Base-by-base conservation (phyloP, 2,888 invertebrate genomes). In the Pimpla rufipes region DNA sequence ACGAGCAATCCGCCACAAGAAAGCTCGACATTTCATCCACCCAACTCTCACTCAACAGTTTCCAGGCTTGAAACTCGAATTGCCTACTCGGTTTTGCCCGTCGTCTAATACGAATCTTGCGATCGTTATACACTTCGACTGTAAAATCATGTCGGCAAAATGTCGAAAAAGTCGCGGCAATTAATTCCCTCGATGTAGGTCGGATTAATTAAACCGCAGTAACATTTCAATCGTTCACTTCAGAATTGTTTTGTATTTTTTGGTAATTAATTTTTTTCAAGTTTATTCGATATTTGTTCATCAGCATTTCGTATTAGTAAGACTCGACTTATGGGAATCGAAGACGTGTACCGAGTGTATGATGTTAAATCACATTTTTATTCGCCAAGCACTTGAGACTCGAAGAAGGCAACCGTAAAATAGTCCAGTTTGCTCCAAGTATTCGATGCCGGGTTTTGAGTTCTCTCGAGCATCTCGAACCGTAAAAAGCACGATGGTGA, bases 1-100 rank as follows among this genome's bases (percentile, higher is more conserved):
- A 52, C 13, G 52, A 16, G 52, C 70, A 70, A 70, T 70, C 37
- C 70, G 70, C 70, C 68, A 18, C 68, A 68, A 68, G 68, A 68
- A 50, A 68, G 18, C 68, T 50, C 52, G 68, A 37, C 68, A 52
- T 68, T 68, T 50, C 68, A 68, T 68, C 29, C 52, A 66, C 23
- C n/a, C 50, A 18, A 16, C 8, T 59, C 57, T 59, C 57, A 16
- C 57, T 59, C 57, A 35, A 35, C 57, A n/a, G 35, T 18, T 59
- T 35, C n/a, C 35, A 29, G 6, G 35, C 16, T 16, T 13, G n/a
- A 59, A 59, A 16, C 35, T 35, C 35, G 35, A 35, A 59, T 59
- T 35, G 29, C 29, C 29, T 29, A 35, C n/a, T 16, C 57, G 57
- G 11, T 35, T 59, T 35, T 59, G 35, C 6, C 35, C 52, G 11